Evolutionary conservation across 2,113 vertebrate genomes (phyloP).

Genomic region (Oreochromis niloticus): DNA sequence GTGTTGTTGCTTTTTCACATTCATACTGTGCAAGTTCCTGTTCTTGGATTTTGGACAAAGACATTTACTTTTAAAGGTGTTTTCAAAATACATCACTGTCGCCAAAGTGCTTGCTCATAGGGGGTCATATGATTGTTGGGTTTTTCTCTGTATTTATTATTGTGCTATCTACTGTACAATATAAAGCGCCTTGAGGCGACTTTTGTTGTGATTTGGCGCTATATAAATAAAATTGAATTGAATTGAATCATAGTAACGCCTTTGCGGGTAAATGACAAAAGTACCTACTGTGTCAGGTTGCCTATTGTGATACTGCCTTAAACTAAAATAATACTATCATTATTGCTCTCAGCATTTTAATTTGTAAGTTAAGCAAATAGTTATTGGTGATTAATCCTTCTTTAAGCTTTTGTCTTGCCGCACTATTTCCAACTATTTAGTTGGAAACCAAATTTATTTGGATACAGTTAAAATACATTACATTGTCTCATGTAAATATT

Average conservation of each 20-base stretch:
- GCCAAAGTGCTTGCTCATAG: too few species aligned
- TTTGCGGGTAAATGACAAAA: constrained; percentile 11
- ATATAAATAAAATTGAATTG: too few species aligned
- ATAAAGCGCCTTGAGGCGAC: too few species aligned
- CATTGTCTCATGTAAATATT: not conserved
- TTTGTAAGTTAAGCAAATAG: not conserved
- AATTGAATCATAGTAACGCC: constrained; percentile 1
- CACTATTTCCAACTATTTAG: too few species aligned
- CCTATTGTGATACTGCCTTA: not conserved
- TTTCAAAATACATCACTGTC: not conserved
- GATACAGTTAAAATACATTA: not conserved
- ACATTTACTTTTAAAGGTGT: not conserved
- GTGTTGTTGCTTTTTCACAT: not conserved
- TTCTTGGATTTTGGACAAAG: not conserved
- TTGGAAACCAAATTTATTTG: not conserved
- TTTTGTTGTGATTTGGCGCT: too few species aligned
- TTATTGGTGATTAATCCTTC: not conserved
- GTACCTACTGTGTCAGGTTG: not conserved
- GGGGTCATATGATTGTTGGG: too few species aligned
- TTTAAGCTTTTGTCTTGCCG: not conserved
- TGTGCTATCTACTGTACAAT: too few species aligned
- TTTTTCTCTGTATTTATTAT: too few species aligned
- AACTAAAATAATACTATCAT: not conserved
- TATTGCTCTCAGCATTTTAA: not conserved
- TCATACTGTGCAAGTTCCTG: not conserved